Evolutionary conservation across 2,113 vertebrate genomes (phyloP).

Genomic region (Taxidea taxus): DNA sequence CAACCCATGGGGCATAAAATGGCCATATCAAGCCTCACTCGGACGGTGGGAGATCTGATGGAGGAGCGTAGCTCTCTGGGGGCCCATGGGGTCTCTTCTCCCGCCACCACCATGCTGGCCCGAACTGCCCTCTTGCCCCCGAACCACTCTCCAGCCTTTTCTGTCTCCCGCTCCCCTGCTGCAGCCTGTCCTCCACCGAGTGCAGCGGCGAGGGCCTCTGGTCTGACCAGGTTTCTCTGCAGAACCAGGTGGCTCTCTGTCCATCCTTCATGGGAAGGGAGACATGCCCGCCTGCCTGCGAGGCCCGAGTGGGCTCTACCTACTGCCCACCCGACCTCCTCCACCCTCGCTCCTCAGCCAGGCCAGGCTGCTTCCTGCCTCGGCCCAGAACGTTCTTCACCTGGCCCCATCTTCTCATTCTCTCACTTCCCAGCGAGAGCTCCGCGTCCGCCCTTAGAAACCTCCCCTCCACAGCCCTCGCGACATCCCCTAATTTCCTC

Average conservation of each 20-base stretch:
- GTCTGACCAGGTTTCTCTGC: not conserved
- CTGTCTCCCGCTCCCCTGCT: accelerated
- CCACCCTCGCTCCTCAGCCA: not conserved
- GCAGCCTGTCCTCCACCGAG: not conserved
- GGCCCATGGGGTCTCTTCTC: too few relatives aligned
- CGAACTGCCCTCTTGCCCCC: not conserved
- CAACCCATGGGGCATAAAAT: too few relatives aligned
- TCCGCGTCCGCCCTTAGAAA: too few relatives aligned
- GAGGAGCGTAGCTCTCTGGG: not conserved
- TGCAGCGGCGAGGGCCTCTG: not conserved
- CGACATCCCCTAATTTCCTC: not conserved
- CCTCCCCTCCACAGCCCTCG: not conserved
- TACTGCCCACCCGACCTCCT: not conserved
- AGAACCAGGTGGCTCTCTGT: not conserved
- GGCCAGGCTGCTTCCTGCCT: not conserved
- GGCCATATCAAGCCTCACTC: not conserved
- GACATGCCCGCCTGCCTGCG: accelerated
- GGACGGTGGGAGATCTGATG: not conserved
- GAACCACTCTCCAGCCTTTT: not conserved
- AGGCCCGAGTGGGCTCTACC: not conserved
- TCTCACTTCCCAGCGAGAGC: not conserved
- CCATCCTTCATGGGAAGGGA: not conserved
- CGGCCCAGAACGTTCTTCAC: not conserved
- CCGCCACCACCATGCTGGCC: not conserved
- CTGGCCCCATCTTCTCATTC: not conserved